Evolutionary conservation across 2,113 vertebrate species (phyloP), one percentile per base, ranked within the genome.

Genomic region (Sinocyclocheilus anshuiensis): DNA sequence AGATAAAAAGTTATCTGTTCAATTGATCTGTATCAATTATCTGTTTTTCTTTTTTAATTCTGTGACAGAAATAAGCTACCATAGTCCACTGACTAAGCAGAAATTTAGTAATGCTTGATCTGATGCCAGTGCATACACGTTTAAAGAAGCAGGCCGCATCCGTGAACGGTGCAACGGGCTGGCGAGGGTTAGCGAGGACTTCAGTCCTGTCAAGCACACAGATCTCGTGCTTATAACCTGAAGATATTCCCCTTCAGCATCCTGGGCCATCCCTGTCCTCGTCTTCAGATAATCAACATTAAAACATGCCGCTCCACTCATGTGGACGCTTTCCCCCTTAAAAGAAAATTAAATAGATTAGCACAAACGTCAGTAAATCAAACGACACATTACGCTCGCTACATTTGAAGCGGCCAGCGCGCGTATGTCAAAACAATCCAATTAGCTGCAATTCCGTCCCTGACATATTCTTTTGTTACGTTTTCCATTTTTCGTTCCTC

Each of bases 301-400:
- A 85, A 92, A 93, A 91, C 83, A 15, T 36, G 77, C 87, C 67
- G 87, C 88, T 94, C 92, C 42, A 86, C 86, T 93, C 92, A 93
- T 91, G 92, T 94, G 94, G 85, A 93, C 89, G 67, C 87, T 91
- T 90, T 88, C 83, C 89, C 92, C 91, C 91, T 93, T 91, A 92
- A 94, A 93, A 92, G 92, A 93, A 90, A 93, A 94, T 95, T 94
- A 94, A 94, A 92, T 90, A 87, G 90, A 95, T 95, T 94, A 95
- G 90, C 57, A 78, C 81, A 94, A 93, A 94, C 90, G 92, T 95
- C 94, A 94, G 92, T 95, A 93, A 88, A 91, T 90, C 87, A 91
- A 91, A 89, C 88, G 59, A 83, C 86, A 90, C 86, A 87, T 92
- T 93, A 90, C 55, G 88, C 88, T 87, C 42, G 89, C 91, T 88